Evolutionary conservation across 2,113 vertebrate species (phyloP).

Genomic region (Campylorhamphus procurvoides): DNA sequence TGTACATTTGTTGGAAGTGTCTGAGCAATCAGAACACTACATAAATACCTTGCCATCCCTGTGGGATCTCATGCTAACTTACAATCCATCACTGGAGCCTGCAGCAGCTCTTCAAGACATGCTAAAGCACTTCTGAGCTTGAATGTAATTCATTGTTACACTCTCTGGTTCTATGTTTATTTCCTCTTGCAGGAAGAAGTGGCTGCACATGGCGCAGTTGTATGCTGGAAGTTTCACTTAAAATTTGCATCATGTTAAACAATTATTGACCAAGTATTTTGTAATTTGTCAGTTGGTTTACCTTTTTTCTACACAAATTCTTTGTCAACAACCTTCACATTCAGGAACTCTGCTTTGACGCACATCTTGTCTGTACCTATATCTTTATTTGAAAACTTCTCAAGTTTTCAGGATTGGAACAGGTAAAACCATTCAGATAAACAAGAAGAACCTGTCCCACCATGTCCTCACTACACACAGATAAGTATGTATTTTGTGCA

Average conservation of each 20-base stretch:
- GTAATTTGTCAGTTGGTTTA: slow-evolving; percentile 38
- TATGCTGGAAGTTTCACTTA: background rate
- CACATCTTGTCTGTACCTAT: background rate
- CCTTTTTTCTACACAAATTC: background rate
- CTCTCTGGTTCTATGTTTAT: background rate
- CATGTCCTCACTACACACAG: background rate
- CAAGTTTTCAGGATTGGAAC: background rate
- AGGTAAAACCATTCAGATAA: background rate
- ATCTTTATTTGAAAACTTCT: background rate
- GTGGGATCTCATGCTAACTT: slow-evolving; percentile 38
- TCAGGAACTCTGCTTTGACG: background rate
- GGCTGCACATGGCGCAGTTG: background rate
- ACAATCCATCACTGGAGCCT: slow-evolving; percentile 48
- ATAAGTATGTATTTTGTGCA: background rate
- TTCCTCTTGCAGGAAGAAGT: background rate
- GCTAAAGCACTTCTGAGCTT: slow-evolving; percentile 33
- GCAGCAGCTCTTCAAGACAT: slow-evolving; percentile 22
- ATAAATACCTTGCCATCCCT: slow-evolving; percentile 55
- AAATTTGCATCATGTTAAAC: slow-evolving; percentile 19
- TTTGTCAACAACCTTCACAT: background rate
- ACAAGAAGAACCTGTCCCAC: background rate
- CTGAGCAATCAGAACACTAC: slow-evolving; percentile 49
- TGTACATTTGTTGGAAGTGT: slow-evolving; percentile 49
- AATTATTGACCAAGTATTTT: slow-evolving; percentile 20
- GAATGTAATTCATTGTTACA: slow-evolving; percentile 44